Evolutionary conservation across 2,888 invertebrate genomes (phyloP).

Genomic region (Lasioglossum figueresi): DNA sequence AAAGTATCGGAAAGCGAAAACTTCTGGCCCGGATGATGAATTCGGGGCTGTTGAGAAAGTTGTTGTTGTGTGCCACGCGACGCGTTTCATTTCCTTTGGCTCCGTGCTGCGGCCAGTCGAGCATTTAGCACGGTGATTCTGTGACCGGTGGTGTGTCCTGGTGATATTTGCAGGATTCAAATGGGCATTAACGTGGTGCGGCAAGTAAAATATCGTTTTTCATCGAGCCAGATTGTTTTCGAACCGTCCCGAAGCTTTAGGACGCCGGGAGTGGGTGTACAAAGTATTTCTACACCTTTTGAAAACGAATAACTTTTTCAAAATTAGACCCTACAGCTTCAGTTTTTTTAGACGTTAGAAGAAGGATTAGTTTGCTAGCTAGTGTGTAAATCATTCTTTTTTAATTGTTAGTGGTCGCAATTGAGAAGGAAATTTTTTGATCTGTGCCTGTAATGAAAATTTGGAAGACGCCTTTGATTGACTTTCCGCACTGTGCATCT

Average conservation of each 20-base stretch:
- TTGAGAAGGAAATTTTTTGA: no score
- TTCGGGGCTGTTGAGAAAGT: slow-evolving; percentile 51
- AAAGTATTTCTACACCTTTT: no score
- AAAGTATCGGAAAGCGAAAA: slow-evolving; percentile 28
- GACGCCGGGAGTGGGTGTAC: background rate
- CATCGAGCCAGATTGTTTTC: background rate
- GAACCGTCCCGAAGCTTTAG: background rate
- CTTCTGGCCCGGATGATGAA: slow-evolving; percentile 22
- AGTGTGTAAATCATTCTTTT: no score
- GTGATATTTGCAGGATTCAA: background rate
- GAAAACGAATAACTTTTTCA: no score
- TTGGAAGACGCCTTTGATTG: no score
- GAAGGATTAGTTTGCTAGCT: no score
- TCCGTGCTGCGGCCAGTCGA: background rate
- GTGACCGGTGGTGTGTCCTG: background rate
- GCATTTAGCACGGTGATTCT: background rate
- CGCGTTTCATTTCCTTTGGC: slow-evolving; percentile 5
- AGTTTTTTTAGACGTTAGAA: no score
- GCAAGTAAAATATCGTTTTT: background rate
- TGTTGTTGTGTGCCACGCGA: background rate
- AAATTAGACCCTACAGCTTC: no score
- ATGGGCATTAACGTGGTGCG: background rate
- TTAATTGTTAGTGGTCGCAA: no score
- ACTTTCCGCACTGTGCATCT: background rate
- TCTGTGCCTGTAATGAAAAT: no score